Evolutionary conservation across 1,140 invertebrate species (phyloP).

Genomic region (Listronotus bonariensis): DNA sequence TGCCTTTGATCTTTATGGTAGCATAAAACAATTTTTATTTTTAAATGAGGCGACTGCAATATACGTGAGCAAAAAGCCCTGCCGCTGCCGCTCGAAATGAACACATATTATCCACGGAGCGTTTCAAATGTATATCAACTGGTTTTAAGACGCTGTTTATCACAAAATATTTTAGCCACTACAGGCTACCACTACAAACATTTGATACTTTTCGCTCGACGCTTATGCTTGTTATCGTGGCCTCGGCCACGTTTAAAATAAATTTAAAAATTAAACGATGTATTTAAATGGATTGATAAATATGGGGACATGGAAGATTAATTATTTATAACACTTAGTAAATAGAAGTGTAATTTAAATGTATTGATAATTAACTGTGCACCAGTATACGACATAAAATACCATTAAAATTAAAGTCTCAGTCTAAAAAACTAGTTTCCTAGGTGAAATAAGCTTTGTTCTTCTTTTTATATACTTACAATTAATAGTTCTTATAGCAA

Average conservation of each 20-base stretch:
- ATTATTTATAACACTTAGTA: background rate
- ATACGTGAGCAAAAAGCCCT: no score
- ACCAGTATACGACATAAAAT: background rate
- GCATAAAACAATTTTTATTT: no score
- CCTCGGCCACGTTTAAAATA: background rate
- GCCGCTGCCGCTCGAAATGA: no score
- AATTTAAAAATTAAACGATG: slow-evolving; percentile 4
- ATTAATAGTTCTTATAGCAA: background rate
- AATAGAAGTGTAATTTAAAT: background rate
- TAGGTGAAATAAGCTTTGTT: slow-evolving; percentile 6
- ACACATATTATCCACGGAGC: no score
- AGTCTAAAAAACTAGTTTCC: slow-evolving; percentile 1
- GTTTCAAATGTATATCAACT: no score
- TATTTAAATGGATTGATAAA: background rate
- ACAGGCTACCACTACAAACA: no score
- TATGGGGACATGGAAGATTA: background rate
- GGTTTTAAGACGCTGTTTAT: no score
- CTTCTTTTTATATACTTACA: background rate
- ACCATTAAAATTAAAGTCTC: background rate
- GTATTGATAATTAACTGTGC: background rate
- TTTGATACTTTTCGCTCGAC: no score
- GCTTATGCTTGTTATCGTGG: no score
- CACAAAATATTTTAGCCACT: no score
- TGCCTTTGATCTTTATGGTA: no score
- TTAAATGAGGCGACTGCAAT: no score